Evolutionary conservation across 2,113 vertebrate genomes (phyloP).

Genomic region (Rutilus rutilus): DNA sequence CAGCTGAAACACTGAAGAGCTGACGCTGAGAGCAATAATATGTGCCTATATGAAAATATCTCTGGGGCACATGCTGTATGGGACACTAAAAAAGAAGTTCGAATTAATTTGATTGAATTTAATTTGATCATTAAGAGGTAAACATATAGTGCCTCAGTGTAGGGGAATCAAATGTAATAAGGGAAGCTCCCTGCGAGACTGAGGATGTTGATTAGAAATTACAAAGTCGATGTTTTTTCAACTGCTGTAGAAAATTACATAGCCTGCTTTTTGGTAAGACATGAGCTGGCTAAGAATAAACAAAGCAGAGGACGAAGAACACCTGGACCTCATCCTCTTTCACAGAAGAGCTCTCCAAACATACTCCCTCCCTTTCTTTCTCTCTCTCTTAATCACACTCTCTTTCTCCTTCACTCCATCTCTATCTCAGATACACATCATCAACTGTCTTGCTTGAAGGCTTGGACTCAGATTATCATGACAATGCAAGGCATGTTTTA

Average conservation of each 20-base stretch:
- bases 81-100: background rate
- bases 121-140: constrained; percentile 2
- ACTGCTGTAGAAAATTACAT: constrained; percentile 13
- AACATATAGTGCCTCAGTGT: background rate
- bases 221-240: constrained; percentile 17
- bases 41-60: background rate
- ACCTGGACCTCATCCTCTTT: background rate
- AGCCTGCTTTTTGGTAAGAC: background rate
- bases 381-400: constrained; percentile 4
- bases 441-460: constrained; percentile 36
- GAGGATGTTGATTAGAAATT: constrained; percentile 36
- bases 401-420: background rate
- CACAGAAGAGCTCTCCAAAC: constrained; percentile 17
- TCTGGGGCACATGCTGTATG: background rate
- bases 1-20: constrained; percentile 6
- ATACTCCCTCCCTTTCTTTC: background rate
- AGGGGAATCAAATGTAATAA: constrained; percentile 5
- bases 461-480: constrained; percentile 22
- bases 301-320: background rate
- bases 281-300: background rate
- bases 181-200: background rate
- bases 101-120: background rate
- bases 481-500: constrained; percentile 29
- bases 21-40: background rate
- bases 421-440: constrained; percentile 39